phyloP scores from a whole-genome alignment of 2,888 invertebrate genomes.

The Hymenopus coronatus region DNA sequence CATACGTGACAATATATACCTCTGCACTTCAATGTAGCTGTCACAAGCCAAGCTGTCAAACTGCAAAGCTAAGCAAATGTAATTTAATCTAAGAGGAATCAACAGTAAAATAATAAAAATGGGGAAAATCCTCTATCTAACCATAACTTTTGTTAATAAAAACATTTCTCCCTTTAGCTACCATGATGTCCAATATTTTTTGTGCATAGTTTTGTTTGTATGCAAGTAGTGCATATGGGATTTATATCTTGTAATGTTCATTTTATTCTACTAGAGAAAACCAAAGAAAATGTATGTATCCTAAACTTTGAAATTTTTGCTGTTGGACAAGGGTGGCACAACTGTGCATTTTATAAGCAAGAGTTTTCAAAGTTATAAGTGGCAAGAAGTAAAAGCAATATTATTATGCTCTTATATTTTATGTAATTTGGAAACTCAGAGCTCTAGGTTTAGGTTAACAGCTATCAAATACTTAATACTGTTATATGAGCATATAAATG shows the following conservation, averaged over 20 bases:
- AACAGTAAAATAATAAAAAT: too few species aligned
- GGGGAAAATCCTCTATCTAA: too few species aligned
- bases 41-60: neutral
- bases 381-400: neutral
- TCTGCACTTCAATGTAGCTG: neutral
- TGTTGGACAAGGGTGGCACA: neutral
- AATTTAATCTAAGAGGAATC: too few species aligned
- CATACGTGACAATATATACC: too few species aligned
- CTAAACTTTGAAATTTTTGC: neutral
- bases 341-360: neutral
- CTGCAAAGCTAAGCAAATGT: neutral
- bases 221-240: neutral
- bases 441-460: neutral
- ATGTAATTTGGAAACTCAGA: too few species aligned
- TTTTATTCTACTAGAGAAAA: neutral
- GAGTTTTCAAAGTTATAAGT: too few species aligned
- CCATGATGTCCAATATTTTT: too few species aligned
- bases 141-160: too few species aligned
- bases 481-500: neutral
- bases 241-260: neutral
- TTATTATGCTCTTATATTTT: too few species aligned
- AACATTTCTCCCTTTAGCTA: too few species aligned
- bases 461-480: neutral
- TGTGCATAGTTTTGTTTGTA: too few species aligned
- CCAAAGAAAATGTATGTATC: neutral